phyloP scores from a whole-genome alignment of 1,140 invertebrate species.

The Eurosta solidaginis region DNA sequence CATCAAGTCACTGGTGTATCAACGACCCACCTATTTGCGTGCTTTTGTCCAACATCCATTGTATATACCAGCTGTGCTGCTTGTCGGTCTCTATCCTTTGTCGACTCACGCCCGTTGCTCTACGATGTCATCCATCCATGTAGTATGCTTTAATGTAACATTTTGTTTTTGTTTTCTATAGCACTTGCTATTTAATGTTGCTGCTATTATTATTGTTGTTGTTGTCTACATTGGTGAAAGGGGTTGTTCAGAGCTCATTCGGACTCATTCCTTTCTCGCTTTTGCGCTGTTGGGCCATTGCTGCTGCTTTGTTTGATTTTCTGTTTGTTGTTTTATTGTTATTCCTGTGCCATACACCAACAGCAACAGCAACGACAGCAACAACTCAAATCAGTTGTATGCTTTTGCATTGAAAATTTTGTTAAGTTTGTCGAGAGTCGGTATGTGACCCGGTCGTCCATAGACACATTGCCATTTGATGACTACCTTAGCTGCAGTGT shows the following conservation, averaged over 20 bases:
- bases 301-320: not conserved
- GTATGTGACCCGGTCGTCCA: slow-evolving; percentile 11
- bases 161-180: no score
- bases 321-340: not conserved
- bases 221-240: not conserved
- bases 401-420: slow-evolving; percentile 2
- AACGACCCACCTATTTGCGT: no score
- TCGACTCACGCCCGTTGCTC: no score
- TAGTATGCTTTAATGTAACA: no score
- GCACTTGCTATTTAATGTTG: not conserved
- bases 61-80: no score
- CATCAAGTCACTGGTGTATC: no score
- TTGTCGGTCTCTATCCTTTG: no score
- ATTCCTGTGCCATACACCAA: slow-evolving; percentile 4
- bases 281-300: slow-evolving; percentile 22
- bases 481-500: not conserved
- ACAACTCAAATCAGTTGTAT: not conserved
- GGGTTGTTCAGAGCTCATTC: not conserved
- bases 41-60: no score
- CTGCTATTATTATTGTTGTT: not conserved
- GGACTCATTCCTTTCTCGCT: not conserved
- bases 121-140: no score
- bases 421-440: slow-evolving; percentile 14
- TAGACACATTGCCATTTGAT: slow-evolving; percentile 2
- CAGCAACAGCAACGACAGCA: not conserved